Conservation (phyloP, 1,140 invertebrate species). For the Papilio helenus region DNA sequence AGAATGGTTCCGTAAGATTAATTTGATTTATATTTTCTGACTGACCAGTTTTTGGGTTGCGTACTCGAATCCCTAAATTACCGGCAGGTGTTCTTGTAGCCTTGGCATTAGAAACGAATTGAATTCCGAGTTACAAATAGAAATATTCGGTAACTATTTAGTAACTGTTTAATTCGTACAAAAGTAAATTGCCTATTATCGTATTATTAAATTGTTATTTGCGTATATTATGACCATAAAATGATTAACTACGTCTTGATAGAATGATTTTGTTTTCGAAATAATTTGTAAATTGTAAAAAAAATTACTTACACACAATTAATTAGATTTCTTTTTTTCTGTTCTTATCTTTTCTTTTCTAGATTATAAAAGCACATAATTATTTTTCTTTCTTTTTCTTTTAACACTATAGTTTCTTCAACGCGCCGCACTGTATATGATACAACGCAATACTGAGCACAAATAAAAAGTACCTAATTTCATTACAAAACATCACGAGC, state of each 20-base stretch:
- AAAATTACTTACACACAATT: background rate
- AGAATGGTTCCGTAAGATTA: background rate
- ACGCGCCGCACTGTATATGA: slow-evolving; percentile 12
- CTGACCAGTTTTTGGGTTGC: background rate
- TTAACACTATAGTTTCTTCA: background rate
- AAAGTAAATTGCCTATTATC: background rate
- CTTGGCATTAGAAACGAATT: slow-evolving; percentile 21
- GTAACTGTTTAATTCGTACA: background rate
- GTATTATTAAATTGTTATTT: background rate
- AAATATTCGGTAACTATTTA: background rate
- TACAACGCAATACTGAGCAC: slow-evolving; percentile 11
- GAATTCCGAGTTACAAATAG: slow-evolving; percentile 7
- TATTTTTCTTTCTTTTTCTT: background rate
- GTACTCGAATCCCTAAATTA: background rate
- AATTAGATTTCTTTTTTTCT: background rate
- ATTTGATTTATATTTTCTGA: background rate
- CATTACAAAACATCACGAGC: slow-evolving; percentile 25
- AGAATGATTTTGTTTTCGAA: background rate
- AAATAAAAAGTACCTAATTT: slow-evolving; percentile 21
- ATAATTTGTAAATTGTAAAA: background rate
- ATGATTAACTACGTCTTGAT: background rate
- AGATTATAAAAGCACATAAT: background rate
- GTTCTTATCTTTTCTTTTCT: background rate
- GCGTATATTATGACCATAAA: background rate
- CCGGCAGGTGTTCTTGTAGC: background rate